Conservation (phyloP, 2,888 invertebrate species). For the Auanema sp. region DNA sequence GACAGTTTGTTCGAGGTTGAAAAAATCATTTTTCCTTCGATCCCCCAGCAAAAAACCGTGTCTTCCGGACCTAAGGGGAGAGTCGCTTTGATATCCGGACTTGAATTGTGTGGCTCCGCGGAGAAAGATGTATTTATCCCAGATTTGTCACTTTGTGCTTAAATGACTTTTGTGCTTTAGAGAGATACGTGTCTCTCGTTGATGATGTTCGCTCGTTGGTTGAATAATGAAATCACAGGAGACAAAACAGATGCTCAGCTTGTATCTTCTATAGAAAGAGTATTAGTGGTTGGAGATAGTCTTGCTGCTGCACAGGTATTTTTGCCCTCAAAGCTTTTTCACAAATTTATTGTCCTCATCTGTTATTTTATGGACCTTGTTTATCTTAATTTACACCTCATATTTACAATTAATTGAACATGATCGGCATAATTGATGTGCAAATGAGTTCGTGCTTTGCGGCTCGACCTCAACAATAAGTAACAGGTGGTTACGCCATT, state of each 20-base stretch:
- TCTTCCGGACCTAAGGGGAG: constrained; percentile 1
- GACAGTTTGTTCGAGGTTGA: constrained; percentile 32
- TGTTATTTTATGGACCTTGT: too few relatives aligned
- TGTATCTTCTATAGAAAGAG: constrained; percentile 1
- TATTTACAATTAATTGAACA: background rate
- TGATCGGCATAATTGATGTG: constrained; percentile 4
- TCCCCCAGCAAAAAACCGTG: constrained; percentile 5
- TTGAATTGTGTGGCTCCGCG: constrained; percentile 31
- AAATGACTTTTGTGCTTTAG: constrained; percentile 18
- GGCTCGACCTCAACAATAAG: constrained; percentile 1
- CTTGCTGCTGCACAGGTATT: background rate
- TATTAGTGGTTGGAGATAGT: constrained; percentile 14
- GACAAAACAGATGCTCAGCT: too few relatives aligned
- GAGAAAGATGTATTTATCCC: constrained; percentile 20
- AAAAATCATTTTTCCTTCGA: constrained; percentile 28
- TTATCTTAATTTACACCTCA: too few relatives aligned
- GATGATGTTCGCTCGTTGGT: constrained; percentile 33
- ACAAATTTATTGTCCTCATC: too few relatives aligned
- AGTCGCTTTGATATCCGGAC: constrained; percentile 36
- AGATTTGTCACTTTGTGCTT: background rate
- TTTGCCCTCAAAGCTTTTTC: too few relatives aligned
- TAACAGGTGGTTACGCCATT: constrained; percentile 6
- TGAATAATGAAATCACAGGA: constrained; percentile 17
- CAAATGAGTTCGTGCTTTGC: constrained; percentile 3
- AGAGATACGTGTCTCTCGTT: constrained; percentile 22